Base-by-base conservation (phyloP, 64 coral and sea anemone species). In the Orbicella faveolata region DNA sequence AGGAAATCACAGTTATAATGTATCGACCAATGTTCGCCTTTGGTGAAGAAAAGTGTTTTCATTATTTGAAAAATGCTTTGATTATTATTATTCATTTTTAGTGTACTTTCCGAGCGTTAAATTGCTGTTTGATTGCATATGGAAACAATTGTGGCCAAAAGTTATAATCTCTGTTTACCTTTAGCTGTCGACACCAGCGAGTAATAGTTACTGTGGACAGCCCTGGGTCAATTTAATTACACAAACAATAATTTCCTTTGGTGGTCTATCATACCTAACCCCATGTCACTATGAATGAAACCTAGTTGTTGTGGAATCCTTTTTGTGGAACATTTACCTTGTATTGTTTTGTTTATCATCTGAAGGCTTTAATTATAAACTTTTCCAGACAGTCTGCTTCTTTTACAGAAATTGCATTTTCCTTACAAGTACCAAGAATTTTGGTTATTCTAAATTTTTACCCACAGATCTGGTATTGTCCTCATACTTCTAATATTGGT, bases 1-100 rank as follows among this genome's bases (percentile, higher is more conserved):
- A 67, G 80, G 80, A 83, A 85, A 67, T 23, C 82, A 72, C 82
- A 73, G 66, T 52, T 51, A 18, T 30, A 70, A 82, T 69, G 21
- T 30, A 36, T 73, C 23, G 63, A 5, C 48, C 26, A 72, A 52
- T 67, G 39, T 70, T 26, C 63, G 16, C 72, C 37, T 23, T 73
- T 52, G 21, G 13, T 44, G 34, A 1, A 23, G 37, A 63, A 64
- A 25, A 41, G 20, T 70, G 21, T 70, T 70, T 70, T 70, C 0
- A 70, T 70, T 70, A 70, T 26, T n/a, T 26, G 67, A n/a, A 70
- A 70, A 9, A 33, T 70, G 21, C 67, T 70, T 70, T 11, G 8
- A 19, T 67, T 18, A 70, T 11, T 26, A n/a, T 11, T 70, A 70
- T 11, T 70, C 6, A 26, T 23, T 70, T 18, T 70, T 25, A 2